Conservation (phyloP, 2,888 invertebrate genomes). For the Gryllus longicercus region DNA sequence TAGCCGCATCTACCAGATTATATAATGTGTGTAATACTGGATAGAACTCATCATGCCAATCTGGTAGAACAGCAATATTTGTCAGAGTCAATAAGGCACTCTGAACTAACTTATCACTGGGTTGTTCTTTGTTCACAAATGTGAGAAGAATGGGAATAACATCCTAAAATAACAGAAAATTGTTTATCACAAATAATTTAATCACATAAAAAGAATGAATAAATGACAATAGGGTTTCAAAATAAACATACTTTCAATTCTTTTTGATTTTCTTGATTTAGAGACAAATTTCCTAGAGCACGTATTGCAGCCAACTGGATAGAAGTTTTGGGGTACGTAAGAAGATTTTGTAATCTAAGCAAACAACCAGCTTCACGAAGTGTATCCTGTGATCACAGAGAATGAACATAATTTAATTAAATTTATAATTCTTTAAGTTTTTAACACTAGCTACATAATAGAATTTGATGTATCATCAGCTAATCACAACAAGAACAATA, state of each 20-base stretch:
- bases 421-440: too few relatives aligned
- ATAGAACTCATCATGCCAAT: conserved; percentile 53
- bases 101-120: conserved; percentile 48
- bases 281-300: conserved; percentile 53
- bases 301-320: conserved; percentile 49
- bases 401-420: too few relatives aligned
- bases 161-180: conserved; percentile 43
- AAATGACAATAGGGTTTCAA: conserved; percentile 21
- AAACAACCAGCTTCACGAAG: conserved; percentile 53
- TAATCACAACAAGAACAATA: not conserved
- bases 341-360: conserved; percentile 47
- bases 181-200: not conserved
- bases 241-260: conserved; percentile 49
- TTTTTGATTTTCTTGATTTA: conserved; percentile 52
- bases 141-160: conserved; percentile 51
- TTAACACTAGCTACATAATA: too few relatives aligned
- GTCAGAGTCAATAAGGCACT: conserved; percentile 54
- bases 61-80: conserved; percentile 51
- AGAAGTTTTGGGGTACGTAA: conserved; percentile 46
- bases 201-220: not conserved
- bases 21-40: conserved; percentile 50
- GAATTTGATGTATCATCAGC: not conserved
- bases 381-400: conserved; percentile 45
- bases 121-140: conserved; percentile 44
- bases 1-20: conserved; percentile 48